Percentiles rank a stretch among this genome's conserved stretches.
These are phyloP conservation scores for Echinarachnius parma DNA, from an alignment of 53 echinoderm and acorn worm species.

Conservation along the genomic window DNA sequence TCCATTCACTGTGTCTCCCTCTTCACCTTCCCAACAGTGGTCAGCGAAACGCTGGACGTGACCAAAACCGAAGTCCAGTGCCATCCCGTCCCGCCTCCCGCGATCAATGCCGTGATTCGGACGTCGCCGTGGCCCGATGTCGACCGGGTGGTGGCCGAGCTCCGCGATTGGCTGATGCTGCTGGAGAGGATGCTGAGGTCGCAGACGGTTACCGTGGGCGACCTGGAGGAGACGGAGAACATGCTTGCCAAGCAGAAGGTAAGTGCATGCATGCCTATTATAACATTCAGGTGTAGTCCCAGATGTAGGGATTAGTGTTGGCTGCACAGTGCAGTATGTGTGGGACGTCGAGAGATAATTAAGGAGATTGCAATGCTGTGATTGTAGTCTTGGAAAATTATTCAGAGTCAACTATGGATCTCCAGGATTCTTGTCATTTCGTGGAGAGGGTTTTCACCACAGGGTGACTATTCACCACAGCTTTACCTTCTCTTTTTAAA, in stretches of 20 bases:
- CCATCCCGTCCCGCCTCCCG: conserved; percentile 33
- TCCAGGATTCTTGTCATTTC: no score
- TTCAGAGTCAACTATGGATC: no score
- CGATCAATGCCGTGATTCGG: conserved; percentile 14
- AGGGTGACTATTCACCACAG: no score
- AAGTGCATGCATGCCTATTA: no score
- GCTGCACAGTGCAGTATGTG: no score
- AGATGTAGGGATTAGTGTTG: no score
- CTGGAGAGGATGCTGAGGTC: conserved; percentile 85
- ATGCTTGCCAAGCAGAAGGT: conserved; percentile 97
- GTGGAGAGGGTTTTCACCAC: no score
- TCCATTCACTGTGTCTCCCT: conserved; percentile 43
- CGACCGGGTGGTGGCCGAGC: conserved; percentile 91
- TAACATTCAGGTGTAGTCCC: no score
- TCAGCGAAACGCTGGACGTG: conserved; percentile 61
- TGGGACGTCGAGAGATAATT: no score
- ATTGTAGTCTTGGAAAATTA: no score
- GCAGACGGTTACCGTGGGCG: conserved; percentile 87
- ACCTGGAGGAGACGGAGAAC: conserved; percentile 96
- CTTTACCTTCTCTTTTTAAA: no score
- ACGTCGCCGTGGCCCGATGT: conserved; percentile 82
- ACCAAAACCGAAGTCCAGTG: conserved; percentile 56
- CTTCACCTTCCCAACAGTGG: conserved; percentile 63
- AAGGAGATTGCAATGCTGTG: no score
- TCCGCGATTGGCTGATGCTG: conserved; percentile 91